Percentiles rank a stretch among this genome's conserved stretches.
Evolutionary conservation across 2,888 invertebrate species (phyloP).

Genomic region (Cartodere bifasciata): DNA sequence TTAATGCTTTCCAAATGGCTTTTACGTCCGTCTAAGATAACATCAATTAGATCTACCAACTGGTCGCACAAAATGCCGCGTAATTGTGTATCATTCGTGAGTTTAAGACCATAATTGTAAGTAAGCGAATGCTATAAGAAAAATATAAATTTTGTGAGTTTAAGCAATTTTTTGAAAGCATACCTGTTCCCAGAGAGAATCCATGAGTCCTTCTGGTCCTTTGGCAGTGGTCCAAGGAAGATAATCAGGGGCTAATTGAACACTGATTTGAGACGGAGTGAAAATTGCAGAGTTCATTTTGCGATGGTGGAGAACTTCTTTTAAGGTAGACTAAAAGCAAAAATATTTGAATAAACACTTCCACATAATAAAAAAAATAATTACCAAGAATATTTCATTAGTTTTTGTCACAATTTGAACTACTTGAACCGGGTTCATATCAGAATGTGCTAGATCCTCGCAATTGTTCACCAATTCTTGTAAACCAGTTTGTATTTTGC

Average conservation of each 20-base stretch:
- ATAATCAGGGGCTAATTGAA: conserved; percentile 42
- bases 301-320: conserved; percentile 51
- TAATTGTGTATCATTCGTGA: conserved; percentile 42
- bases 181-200: conserved; percentile 38
- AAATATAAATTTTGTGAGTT: no score
- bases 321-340: conserved; percentile 42
- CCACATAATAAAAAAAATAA: conserved; percentile 7
- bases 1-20: conserved; percentile 55
- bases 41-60: conserved; percentile 54
- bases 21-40: conserved; percentile 59
- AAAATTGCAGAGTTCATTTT: conserved; percentile 44
- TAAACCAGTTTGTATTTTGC: conserved; percentile 52
- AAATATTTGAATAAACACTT: conserved; percentile 2
- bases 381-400: conserved; percentile 45
- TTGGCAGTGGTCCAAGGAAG: conserved; percentile 63
- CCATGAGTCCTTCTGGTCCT: conserved; percentile 41
- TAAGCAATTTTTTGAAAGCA: conserved; percentile 10
- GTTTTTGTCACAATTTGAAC: conserved; percentile 41
- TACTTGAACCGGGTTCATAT: conserved; percentile 43
- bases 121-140: conserved; percentile 31
- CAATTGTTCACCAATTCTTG: conserved; percentile 47
- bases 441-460: conserved; percentile 45
- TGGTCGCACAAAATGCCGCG: conserved; percentile 54
- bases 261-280: conserved; percentile 31
- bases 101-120: conserved; percentile 39